phyloP scores from a whole-genome alignment of 2,113 vertebrate genomes.

The Rhinichthys klamathensis region DNA sequence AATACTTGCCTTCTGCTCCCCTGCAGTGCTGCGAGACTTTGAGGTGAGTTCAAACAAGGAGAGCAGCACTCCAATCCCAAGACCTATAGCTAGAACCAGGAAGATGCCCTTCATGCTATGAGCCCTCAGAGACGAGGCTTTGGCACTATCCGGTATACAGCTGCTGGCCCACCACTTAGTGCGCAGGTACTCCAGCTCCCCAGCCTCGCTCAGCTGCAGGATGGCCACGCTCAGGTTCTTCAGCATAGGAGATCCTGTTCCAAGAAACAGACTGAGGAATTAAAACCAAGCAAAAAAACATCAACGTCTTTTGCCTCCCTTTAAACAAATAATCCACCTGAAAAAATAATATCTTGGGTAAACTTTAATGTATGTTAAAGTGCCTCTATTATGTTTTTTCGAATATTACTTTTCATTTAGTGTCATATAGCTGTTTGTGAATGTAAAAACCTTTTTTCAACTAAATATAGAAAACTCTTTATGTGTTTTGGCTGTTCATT shows the following conservation, averaged over 20 bases:
- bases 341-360: neutral
- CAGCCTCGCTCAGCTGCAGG: slow-evolving; percentile 81
- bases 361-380: too few species aligned
- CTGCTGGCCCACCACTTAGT: slow-evolving; percentile 90
- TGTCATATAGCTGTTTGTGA: too few species aligned
- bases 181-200: slow-evolving; percentile 79
- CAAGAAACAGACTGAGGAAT: neutral
- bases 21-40: slow-evolving; percentile 77
- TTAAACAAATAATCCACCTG: neutral
- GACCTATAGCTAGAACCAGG: slow-evolving; percentile 80
- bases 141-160: slow-evolving; percentile 70
- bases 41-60: slow-evolving; percentile 81
- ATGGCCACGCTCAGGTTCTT: slow-evolving; percentile 83
- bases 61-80: slow-evolving; percentile 73
- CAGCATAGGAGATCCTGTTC: slow-evolving; percentile 79
- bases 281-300: neutral
- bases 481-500: too few species aligned
- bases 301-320: neutral
- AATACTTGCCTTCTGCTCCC: slow-evolving; percentile 74
- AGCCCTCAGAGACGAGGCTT: slow-evolving; percentile 69
- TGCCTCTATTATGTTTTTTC: too few species aligned
- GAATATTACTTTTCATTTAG: too few species aligned
- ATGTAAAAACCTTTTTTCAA: too few species aligned
- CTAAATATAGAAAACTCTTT: too few species aligned
- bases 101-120: slow-evolving; percentile 84